Percentiles rank a stretch among this genome's conserved stretches.
Conservation (phyloP, 1,140 invertebrate species). For the Hycleus phaleratus region DNA sequence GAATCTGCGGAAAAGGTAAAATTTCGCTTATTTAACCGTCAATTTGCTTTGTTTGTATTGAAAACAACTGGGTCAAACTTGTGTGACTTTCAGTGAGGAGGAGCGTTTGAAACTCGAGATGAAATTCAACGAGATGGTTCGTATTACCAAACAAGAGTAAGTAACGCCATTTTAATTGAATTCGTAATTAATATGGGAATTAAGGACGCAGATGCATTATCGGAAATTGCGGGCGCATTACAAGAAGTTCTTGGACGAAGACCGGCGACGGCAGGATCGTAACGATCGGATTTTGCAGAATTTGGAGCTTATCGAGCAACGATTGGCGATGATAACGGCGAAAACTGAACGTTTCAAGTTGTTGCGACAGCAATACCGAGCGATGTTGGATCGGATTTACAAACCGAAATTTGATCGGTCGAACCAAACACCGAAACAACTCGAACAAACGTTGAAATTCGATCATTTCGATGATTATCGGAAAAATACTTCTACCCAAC, state of each 20-base stretch:
- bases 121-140: slow-evolving; percentile 37
- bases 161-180: slow-evolving; percentile 2
- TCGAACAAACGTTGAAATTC: background rate
- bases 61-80: slow-evolving; percentile 12
- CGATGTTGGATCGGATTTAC: slow-evolving; percentile 18
- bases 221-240: slow-evolving; percentile 50
- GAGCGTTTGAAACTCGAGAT: slow-evolving; percentile 36
- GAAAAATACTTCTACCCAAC: background rate
- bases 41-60: slow-evolving; percentile 31
- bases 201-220: slow-evolving; percentile 33
- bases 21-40: background rate
- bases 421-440: background rate
- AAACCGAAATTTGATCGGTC: background rate
- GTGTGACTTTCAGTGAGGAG: slow-evolving; percentile 33
- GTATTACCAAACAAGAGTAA: slow-evolving; percentile 35
- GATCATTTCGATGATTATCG: background rate
- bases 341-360: slow-evolving; percentile 53
- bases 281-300: slow-evolving; percentile 50
- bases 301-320: slow-evolving; percentile 50
- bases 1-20: slow-evolving; percentile 37
- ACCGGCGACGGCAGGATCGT: slow-evolving; percentile 48
- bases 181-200: too few species aligned
- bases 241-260: slow-evolving; percentile 53
- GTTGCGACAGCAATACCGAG: slow-evolving; percentile 37
- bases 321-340: slow-evolving; percentile 47